Conservation (phyloP, 2,888 invertebrate genomes). For the Tenthredo scrophulariae region DNA sequence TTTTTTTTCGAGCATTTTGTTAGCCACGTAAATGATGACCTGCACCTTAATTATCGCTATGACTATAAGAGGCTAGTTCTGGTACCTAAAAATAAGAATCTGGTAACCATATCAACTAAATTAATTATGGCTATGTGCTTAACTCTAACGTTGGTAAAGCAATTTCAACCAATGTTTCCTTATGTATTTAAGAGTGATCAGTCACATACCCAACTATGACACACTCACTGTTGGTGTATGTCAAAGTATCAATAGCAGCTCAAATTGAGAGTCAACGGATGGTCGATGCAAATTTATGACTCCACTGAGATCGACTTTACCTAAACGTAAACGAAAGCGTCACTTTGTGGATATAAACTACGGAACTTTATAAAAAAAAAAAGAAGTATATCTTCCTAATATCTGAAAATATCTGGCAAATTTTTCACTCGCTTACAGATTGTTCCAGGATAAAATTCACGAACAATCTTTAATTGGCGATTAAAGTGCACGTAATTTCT, state of each 20-base stretch:
- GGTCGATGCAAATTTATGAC: not conserved
- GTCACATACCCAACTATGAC: conserved; percentile 3
- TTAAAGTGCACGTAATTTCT: not conserved
- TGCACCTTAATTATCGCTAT: not conserved
- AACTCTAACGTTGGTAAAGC: no score
- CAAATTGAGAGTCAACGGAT: not conserved
- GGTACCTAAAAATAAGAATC: not conserved
- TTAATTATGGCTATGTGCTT: not conserved
- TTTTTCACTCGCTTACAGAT: not conserved
- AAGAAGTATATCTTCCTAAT: not conserved
- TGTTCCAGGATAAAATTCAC: not conserved
- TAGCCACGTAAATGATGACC: not conserved
- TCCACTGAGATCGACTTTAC: not conserved
- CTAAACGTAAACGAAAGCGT: not conserved
- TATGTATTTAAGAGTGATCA: not conserved
- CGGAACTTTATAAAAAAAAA: not conserved
- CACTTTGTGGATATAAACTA: not conserved
- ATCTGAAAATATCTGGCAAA: not conserved
- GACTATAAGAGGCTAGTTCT: not conserved
- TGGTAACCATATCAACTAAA: not conserved
- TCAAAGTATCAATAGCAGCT: not conserved
- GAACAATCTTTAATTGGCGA: not conserved
- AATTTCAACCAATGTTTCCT: not conserved
- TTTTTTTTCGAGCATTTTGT: conserved; percentile 8
- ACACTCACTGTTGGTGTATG: not conserved